Base-by-base conservation (phyloP, 2,113 vertebrate species). In the Ammodytes dubius region DNA sequence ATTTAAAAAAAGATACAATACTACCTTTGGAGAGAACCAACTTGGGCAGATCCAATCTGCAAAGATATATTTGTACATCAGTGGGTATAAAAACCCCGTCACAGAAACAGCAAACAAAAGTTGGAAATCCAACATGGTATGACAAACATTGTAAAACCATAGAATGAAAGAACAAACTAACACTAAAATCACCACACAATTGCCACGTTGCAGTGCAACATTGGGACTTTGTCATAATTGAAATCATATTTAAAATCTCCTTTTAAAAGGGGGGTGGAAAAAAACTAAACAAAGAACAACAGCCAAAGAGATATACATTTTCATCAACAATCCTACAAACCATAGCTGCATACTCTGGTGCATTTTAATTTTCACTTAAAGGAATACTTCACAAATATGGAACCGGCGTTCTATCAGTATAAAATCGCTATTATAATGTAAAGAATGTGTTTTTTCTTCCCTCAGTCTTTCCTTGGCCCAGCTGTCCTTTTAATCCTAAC, bases 1-100 rank as follows among this genome's bases (percentile, higher is more conserved):
- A 81, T 58, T 83, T 83, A 49, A 79, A 82, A 79, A 70, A 81
- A 81, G 83, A 76, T 68, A 66, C 60, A 84, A 79, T 14, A 68
- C 15, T 63, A 70, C 53, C 59, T 64, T 37, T 63, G 42, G 13
- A 66, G 57, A 73, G 64, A 87, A 77, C 4, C 4, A 82, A 67
- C 4, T 17, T 15, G 35, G 53, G 63, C 73, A 85, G 52, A 85
- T 58, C 65, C 10, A 39, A 82, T 77, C 76, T 81, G 87, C 59
- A 83, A 42, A 13, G 2, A 72, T 70, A 74, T 52, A 75, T 37
- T 27, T 83, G 66, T 77, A 79, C 70, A 87, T 64, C 14, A 64
- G 74, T 37, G 1, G 27, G 66, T 60, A 65, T n/a, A 84, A 79
- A 73, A 27, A 1, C 15, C 13, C 13, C 10, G 17, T 74, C 52